A percentile compares a stretch with the other conserved stretches of the same genome.
Evolutionary conservation across 1,140 invertebrate genomes (phyloP).

Genomic region (Panulirus ornatus): DNA sequence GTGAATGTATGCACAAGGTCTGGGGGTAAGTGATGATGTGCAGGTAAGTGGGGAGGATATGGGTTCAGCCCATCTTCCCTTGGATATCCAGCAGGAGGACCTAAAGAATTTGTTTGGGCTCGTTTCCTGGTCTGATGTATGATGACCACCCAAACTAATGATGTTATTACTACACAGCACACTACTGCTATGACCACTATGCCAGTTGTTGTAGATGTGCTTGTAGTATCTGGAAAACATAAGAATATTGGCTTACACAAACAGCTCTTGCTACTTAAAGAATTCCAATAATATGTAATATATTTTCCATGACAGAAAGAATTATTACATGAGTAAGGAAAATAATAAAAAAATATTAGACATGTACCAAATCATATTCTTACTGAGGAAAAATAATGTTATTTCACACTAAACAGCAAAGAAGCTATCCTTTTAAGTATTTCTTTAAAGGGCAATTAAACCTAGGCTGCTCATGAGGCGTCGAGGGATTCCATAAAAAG

Average conservation of each 20-base stretch:
- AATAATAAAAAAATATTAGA: no score
- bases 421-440: no score
- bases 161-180: constrained; percentile 92
- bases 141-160: constrained; percentile 93
- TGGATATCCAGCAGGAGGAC: constrained; percentile 75
- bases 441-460: no score
- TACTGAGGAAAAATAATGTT: no score
- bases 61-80: constrained; percentile 73
- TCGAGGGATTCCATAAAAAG: no score
- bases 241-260: neutral
- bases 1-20: constrained; percentile 53
- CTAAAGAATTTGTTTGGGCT: constrained; percentile 76
- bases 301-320: no score
- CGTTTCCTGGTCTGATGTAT: constrained; percentile 91
- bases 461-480: no score
- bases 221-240: constrained; percentile 31
- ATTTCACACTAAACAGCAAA: no score
- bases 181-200: constrained; percentile 93
- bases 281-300: no score
- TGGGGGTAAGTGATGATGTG: constrained; percentile 54
- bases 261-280: neutral
- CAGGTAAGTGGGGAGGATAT: constrained; percentile 24
- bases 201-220: constrained; percentile 56
- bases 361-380: no score
- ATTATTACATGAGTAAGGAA: no score